Evolutionary conservation across 2,888 invertebrate genomes (phyloP).

Genomic region (Endotricha flammealis): DNA sequence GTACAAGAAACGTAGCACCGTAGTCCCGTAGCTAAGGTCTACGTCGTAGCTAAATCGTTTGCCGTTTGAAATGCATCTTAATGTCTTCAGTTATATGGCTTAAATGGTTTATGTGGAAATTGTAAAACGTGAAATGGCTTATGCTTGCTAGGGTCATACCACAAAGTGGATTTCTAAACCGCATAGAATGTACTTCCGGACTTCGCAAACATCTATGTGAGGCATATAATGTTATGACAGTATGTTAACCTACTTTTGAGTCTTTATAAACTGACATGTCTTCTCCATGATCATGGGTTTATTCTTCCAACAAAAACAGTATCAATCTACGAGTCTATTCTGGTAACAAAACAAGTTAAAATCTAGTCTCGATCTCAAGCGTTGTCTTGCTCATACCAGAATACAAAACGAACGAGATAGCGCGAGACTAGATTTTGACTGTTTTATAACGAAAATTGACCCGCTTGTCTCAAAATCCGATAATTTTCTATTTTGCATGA

Average conservation of each 20-base stretch:
- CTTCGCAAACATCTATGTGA: slow-evolving; percentile 21
- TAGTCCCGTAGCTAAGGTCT: slow-evolving; percentile 4
- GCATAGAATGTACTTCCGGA: slow-evolving; percentile 48
- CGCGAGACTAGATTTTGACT: too few relatives aligned
- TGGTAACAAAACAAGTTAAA: too few relatives aligned
- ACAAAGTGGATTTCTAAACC: slow-evolving; percentile 55
- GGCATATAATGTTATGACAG: slow-evolving; percentile 15
- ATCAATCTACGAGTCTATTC: too few relatives aligned
- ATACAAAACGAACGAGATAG: too few relatives aligned
- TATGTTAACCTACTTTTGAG: slow-evolving; percentile 28
- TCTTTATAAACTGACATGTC: too few relatives aligned
- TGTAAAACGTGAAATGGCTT: slow-evolving; percentile 18
- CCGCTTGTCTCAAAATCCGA: too few relatives aligned
- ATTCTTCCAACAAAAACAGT: too few relatives aligned
- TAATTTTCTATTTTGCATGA: too few relatives aligned
- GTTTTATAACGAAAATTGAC: too few relatives aligned
- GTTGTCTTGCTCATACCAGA: too few relatives aligned
- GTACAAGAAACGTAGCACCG: neutral
- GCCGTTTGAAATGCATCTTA: neutral
- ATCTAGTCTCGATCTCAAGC: too few relatives aligned
- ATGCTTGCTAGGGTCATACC: slow-evolving; percentile 32
- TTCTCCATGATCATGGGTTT: too few relatives aligned
- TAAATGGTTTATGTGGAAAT: neutral
- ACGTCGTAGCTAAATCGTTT: slow-evolving; percentile 6
- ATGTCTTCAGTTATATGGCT: neutral